These are phyloP conservation scores for Ibidorhyncha struthersii DNA, from an alignment of 2,113 vertebrate species.

Conservation along the genomic window DNA sequence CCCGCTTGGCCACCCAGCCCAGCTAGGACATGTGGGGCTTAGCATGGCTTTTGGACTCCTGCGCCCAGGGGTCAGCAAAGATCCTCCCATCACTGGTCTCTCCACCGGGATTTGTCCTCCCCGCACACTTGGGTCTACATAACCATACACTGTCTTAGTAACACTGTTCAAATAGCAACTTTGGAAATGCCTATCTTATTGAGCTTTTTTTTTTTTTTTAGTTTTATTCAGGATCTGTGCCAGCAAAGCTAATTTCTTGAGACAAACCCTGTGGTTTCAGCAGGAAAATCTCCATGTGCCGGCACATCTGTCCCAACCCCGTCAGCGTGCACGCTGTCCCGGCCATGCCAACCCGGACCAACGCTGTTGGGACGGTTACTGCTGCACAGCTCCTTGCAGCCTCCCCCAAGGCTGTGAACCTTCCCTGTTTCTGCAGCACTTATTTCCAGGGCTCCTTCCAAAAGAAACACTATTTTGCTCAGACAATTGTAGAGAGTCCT, in stretches of 20 bases:
- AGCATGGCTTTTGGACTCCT: neutral
- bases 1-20: neutral
- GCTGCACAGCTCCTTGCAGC: neutral
- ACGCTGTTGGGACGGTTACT: rapidly evolving
- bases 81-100: neutral
- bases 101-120: neutral
- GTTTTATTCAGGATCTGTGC: neutral
- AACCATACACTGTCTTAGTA: neutral
- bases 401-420: neutral
- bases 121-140: neutral
- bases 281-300: neutral
- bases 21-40: rapidly evolving
- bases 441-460: neutral
- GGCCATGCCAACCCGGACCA: rapidly evolving
- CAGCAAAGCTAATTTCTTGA: neutral
- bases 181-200: neutral
- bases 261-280: neutral
- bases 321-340: neutral
- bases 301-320: neutral
- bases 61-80: neutral
- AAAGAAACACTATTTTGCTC: neutral
- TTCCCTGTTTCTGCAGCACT: neutral
- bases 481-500: neutral
- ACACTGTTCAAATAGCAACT: neutral
- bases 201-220: neutral